Evolutionary conservation across 2,797 vertebrate species (phyloP), one percentile per base, ranked within the genome.

Genomic region (Mormyrops attenuatus): DNA sequence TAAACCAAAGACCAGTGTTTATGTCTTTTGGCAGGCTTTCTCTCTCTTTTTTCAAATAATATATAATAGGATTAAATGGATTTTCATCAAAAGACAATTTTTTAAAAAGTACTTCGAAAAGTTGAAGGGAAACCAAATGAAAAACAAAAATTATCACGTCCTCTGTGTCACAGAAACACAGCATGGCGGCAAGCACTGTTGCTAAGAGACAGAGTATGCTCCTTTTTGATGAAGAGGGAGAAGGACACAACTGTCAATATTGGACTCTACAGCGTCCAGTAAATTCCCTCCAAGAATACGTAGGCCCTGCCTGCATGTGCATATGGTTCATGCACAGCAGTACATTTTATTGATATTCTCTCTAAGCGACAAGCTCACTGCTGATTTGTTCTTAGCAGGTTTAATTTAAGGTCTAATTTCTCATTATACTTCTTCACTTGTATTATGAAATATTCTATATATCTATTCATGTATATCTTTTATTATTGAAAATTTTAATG

Each of bases 241-340:
- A 55, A 26, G 85, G 50, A 86, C 84, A 53, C 49, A 85, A 85
- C 50, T 34, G 85, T 86, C 85, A 86, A 55, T 86, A 86, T 30
- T 53, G 85, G 22, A 86, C 50, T 53, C 85, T 15, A 49, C 44
- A 86, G 85, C 9, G 8, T 86, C 47, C 50, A 53, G 85, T 17
- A 38, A 53, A 86, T 49, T 86, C 49, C 85, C 85, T 86, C 85
- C 50, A 86, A 55, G 52, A 86, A 86, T 53, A 86, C 50, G 8
- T 6, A 86, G 85, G 50, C 26, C 22, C 5, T 30, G 26, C 52
- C 26, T 86, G 52, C 13, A 86, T 55, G 55, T 55, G 4, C 50
- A 86, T 55, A 34, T 53, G 22, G 85, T 55, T 7, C 85, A 55
- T 17, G 13, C 13, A 26, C 22, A 86, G 17, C 26, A 5, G 2